A percentile compares a stretch with the other conserved stretches of the same genome.
These are phyloP conservation scores for Manis javanica DNA, from an alignment of 2,797 vertebrate genomes.

Conservation along the genomic window DNA sequence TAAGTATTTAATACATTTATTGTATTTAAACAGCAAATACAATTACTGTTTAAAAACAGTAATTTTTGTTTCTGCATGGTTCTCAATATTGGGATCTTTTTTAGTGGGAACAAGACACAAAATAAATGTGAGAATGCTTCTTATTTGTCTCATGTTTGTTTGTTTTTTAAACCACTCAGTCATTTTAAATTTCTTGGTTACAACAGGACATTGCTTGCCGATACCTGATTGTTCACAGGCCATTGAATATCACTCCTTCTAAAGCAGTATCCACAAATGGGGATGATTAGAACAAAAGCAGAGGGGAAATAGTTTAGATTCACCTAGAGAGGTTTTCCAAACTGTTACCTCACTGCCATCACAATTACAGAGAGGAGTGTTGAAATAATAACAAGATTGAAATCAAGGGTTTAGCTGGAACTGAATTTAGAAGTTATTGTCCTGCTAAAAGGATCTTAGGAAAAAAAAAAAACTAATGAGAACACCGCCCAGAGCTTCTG, in stretches of 20 bases:
- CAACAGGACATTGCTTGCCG: not conserved
- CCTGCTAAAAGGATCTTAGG: not conserved
- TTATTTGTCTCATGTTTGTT: slow-evolving; percentile 1
- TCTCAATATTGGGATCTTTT: slow-evolving; percentile 61
- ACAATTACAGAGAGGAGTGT: not conserved
- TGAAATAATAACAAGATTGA: not conserved
- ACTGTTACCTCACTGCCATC: not conserved
- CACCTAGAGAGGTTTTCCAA: not conserved
- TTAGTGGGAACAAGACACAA: slow-evolving; percentile 27
- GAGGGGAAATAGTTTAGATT: not conserved
- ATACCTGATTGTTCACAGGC: not conserved
- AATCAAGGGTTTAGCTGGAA: not conserved
- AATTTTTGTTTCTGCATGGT: slow-evolving; percentile 52
- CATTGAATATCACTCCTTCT: not conserved
- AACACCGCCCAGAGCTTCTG: not conserved
- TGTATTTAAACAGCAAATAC: not conserved
- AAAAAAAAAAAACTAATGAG: not conserved
- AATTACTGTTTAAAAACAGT: slow-evolving; percentile 55
- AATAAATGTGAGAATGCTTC: slow-evolving; percentile 10
- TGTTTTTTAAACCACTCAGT: not conserved
- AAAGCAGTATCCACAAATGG: not conserved
- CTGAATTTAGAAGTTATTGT: not conserved
- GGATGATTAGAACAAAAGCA: not conserved
- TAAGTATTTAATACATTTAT: slow-evolving; percentile 39
- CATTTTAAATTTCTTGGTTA: slow-evolving; percentile 33